A percentile compares a stretch with the other conserved stretches of the same genome.
phyloP scores from a whole-genome alignment of 1,140 invertebrate species.

The Eurytemora carolleeae region DNA sequence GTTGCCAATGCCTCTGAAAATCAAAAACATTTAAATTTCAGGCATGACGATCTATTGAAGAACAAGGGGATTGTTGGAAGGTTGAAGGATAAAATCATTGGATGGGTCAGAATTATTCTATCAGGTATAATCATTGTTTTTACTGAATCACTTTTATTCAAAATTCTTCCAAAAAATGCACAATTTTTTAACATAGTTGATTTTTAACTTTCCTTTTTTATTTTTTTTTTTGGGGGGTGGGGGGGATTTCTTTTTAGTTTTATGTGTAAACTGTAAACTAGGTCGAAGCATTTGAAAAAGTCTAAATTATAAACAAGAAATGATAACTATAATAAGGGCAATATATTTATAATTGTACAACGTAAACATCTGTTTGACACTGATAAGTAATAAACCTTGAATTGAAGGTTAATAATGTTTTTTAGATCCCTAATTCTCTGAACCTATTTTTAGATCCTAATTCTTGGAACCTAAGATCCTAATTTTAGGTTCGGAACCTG shows the following conservation, averaged over 20 bases:
- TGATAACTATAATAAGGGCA: too few species aligned
- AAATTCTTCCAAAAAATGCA: not conserved
- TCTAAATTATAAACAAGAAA: too few species aligned
- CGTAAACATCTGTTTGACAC: too few species aligned
- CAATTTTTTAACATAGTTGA: too few species aligned
- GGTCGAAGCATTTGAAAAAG: too few species aligned
- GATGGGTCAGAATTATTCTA: conserved; percentile 5
- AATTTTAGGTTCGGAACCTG: not conserved
- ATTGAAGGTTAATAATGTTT: too few species aligned
- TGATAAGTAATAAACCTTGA: too few species aligned
- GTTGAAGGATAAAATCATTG: conserved; percentile 4
- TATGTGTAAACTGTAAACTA: too few species aligned
- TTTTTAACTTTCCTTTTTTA: not conserved
- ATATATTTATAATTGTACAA: too few species aligned
- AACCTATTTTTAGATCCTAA: not conserved
- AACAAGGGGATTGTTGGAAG: not conserved
- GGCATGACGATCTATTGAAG: conserved; percentile 1
- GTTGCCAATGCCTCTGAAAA: too few species aligned
- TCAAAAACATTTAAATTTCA: not conserved
- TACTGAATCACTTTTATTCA: not conserved
- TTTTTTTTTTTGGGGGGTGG: not conserved
- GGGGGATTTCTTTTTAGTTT: not conserved
- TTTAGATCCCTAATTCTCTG: not conserved
- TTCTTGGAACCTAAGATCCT: not conserved
- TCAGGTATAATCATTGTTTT: not conserved